Conservation (phyloP, 2,113 vertebrate genomes). For the Semnopithecus entellus region DNA sequence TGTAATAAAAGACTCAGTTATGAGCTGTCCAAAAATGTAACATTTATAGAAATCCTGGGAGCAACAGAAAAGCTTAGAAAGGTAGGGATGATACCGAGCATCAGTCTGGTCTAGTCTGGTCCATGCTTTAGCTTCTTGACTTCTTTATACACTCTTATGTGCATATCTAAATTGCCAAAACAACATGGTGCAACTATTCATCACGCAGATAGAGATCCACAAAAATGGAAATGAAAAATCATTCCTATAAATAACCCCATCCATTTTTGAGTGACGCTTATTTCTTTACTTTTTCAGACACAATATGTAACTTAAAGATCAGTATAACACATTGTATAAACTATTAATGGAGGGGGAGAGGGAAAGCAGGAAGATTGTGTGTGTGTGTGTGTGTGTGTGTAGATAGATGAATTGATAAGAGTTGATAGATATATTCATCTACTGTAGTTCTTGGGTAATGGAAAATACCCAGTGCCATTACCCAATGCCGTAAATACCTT, state of each 20-base stretch:
- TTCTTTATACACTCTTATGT: neutral
- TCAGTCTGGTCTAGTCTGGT: neutral
- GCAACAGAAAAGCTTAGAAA: neutral
- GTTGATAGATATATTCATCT: neutral
- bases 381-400: neutral
- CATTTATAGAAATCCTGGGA: neutral
- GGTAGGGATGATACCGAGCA: neutral
- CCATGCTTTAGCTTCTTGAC: neutral
- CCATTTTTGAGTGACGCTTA: neutral
- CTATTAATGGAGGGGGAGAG: neutral
- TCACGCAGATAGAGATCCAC: neutral
- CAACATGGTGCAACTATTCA: neutral
- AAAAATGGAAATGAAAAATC: neutral
- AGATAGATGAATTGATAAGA: neutral
- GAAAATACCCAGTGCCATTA: neutral
- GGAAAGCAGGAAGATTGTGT: neutral
- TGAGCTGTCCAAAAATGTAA: neutral
- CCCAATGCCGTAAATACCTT: neutral
- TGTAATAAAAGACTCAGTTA: neutral
- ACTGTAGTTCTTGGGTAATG: neutral
- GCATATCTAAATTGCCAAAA: neutral
- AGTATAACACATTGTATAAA: neutral
- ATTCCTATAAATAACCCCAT: neutral
- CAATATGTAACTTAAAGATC: neutral
- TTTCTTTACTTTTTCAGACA: neutral